Conservation (phyloP, 2,113 vertebrate species). For the Zosterops japonicus region DNA sequence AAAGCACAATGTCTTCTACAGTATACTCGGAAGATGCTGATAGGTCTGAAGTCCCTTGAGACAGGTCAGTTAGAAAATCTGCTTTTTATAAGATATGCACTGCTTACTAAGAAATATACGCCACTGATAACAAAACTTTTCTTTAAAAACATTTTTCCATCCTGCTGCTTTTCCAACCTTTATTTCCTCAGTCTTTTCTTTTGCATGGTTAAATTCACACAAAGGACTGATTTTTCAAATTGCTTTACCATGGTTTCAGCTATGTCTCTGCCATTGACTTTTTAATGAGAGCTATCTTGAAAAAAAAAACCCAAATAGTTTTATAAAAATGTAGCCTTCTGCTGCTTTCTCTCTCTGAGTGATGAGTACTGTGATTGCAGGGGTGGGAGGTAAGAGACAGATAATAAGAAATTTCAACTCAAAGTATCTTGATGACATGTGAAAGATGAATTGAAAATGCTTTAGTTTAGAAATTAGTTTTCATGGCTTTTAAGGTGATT, state of each 20-base stretch:
- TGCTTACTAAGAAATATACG: not conserved
- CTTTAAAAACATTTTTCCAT: not conserved
- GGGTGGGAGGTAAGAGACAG: conserved; percentile 43
- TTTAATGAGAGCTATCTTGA: not conserved
- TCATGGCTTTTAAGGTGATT: conserved; percentile 46
- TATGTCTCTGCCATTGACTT: not conserved
- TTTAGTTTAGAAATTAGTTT: conserved; percentile 54
- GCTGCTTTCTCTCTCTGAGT: not conserved
- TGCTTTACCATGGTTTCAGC: not conserved
- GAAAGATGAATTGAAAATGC: conserved; percentile 53
- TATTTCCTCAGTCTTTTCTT: not conserved
- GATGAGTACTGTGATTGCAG: conserved; percentile 28
- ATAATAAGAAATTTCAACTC: conserved; percentile 39
- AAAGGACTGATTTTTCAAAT: not conserved
- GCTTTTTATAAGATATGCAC: not conserved
- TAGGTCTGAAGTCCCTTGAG: not conserved
- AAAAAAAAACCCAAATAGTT: not conserved
- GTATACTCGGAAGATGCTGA: not conserved
- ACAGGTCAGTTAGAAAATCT: not conserved
- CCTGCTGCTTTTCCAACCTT: not conserved
- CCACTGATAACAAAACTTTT: not conserved
- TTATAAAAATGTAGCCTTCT: conserved; percentile 14
- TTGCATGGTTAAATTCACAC: not conserved
- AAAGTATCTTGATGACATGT: conserved; percentile 27
- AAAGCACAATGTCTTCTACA: not conserved